A percentile compares a stretch with the other conserved stretches of the same genome.
phyloP scores from a whole-genome alignment of 2,797 vertebrate species.

The Sylvia borin region DNA sequence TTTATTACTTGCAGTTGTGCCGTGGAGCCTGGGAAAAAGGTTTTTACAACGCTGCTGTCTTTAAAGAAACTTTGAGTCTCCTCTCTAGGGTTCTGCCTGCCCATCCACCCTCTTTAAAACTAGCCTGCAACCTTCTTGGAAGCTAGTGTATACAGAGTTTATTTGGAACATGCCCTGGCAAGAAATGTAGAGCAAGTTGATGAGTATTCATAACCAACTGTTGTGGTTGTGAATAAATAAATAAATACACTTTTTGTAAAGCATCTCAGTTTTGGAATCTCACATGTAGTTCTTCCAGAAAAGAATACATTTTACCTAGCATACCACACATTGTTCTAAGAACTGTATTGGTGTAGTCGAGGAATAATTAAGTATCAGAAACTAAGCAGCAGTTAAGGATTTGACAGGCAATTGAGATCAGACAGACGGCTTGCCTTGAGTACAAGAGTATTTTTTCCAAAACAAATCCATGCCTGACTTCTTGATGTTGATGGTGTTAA shows the following conservation, averaged over 20 bases:
- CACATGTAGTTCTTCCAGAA: not conserved
- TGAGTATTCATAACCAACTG: not conserved
- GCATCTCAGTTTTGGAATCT: not conserved
- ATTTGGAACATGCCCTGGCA: not conserved
- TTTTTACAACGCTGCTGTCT: not conserved
- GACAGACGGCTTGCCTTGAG: not conserved
- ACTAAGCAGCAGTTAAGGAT: not conserved
- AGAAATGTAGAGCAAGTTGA: not conserved
- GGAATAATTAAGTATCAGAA: not conserved
- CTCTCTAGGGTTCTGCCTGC: not conserved
- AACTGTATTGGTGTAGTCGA: not conserved
- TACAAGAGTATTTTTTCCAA: not conserved
- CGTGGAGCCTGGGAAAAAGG: not conserved
- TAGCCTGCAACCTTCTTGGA: not conserved
- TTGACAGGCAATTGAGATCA: not conserved
- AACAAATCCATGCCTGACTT: not conserved
- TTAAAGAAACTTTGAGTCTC: not conserved
- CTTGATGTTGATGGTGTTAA: not conserved
- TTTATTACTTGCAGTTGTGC: not conserved
- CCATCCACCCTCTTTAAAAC: not conserved
- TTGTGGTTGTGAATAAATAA: constrained; percentile 12
- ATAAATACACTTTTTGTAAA: not conserved
- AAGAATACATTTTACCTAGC: not conserved
- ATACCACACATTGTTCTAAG: not conserved
- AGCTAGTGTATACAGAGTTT: not conserved